Conservation (phyloP, 2,797 vertebrate species). For the Apogon hyalosoma region DNA sequence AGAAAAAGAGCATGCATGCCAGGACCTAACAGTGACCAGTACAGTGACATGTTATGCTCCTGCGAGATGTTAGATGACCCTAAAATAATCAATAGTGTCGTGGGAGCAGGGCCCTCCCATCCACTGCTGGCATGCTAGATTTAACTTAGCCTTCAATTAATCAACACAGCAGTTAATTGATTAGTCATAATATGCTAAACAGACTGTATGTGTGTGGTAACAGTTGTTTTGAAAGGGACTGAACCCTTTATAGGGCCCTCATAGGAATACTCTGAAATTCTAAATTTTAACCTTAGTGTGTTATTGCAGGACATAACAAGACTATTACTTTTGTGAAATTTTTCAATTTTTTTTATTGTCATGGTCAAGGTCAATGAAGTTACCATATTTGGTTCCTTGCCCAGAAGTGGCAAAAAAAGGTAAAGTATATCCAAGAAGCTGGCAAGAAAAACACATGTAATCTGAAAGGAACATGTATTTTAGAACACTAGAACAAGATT, state of each 20-base stretch:
- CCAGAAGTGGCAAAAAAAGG: too few species aligned
- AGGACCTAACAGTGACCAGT: conserved; percentile 37
- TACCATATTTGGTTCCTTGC: too few species aligned
- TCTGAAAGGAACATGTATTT: too few species aligned
- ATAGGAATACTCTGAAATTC: too few species aligned
- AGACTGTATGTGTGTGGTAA: conserved; percentile 28
- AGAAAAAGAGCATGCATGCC: conserved; percentile 43
- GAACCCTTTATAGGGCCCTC: not conserved
- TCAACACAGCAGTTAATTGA: conserved; percentile 62
- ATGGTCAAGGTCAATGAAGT: too few species aligned
- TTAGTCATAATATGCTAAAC: conserved; percentile 58
- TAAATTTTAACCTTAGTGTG: too few species aligned
- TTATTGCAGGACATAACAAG: too few species aligned
- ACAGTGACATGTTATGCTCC: conserved; percentile 53
- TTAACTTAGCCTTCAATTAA: conserved; percentile 63
- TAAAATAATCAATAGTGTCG: conserved; percentile 56
- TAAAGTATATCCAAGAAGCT: too few species aligned
- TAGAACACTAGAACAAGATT: too few species aligned
- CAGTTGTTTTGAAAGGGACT: conserved; percentile 41
- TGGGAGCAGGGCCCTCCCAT: conserved; percentile 47
- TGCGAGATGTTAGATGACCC: conserved; percentile 52
- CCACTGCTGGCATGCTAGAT: conserved; percentile 54
- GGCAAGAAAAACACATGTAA: too few species aligned
- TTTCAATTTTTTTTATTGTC: too few species aligned
- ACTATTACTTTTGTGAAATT: too few species aligned